Base-by-base conservation (phyloP, 2,797 vertebrate genomes). In the Lateolabrax maculatus region DNA sequence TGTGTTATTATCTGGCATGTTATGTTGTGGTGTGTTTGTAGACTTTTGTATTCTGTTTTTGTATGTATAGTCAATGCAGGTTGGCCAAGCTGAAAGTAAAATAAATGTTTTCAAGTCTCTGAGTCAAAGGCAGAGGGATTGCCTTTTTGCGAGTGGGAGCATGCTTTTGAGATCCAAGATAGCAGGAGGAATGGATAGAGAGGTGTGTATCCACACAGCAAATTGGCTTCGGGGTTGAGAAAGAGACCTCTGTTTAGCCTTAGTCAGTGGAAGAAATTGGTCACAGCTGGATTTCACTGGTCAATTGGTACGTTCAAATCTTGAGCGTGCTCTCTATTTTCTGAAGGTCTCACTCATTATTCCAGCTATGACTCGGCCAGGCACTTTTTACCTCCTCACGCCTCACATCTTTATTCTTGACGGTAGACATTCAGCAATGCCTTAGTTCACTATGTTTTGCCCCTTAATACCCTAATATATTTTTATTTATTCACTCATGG, bases 141-240 rank as follows among this genome's bases (percentile, higher is more conserved):
- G 75, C 31, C 77, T 87, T 80, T 90, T 81, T 81, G 72, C 53
- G 65, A 82, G 71, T 64, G 41, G 75, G 67, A 84, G 71, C 83
- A 77, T 75, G 71, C 72, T 64, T 92, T 69, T 79, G 58, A 89
- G 87, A 90, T 91, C 76, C 64, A 63, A 86, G 81, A 89, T 77
- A 75, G 77, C 84, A 12, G 60, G 81, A 86, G 76, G 69, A 79
- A 67, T 87, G 46, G 72, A 60, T 58, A 63, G 87, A 84, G 55
- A 60, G 84, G 71, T 92, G 92, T 92, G 75, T 89, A 87, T 91
- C 85, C 80, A 89, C 85, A 88, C 87, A 65, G 71, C 64, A 92
- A 90, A 83, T 92, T 91, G 90, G 84, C 84, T 89, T 80, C 71
- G 75, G 83, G 77, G 57, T 87, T 83, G 81, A 80, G 77, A 91